Evolutionary conservation across 2,797 vertebrate species (phyloP).

Genomic region (Protonibea diacanthus): DNA sequence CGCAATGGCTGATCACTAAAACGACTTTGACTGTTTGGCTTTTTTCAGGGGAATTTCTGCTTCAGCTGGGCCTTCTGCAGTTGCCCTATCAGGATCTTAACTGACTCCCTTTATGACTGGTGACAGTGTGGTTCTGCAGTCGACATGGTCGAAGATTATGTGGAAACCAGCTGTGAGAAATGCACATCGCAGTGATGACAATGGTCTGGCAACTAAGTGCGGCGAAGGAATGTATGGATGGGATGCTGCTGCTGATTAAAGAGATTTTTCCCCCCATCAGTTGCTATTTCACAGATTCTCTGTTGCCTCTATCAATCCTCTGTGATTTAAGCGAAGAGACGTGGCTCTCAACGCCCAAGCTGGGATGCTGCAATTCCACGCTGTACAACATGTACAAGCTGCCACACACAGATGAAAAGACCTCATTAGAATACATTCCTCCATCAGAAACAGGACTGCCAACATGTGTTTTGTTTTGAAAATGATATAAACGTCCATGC

Average conservation of each 20-base stretch:
- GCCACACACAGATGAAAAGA: conserved; percentile 42
- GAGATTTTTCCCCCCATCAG: conserved; percentile 21
- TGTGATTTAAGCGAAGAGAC: conserved; percentile 58
- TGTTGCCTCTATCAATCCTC: conserved; percentile 51
- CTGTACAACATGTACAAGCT: conserved; percentile 16
- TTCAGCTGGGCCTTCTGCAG: conserved; percentile 23
- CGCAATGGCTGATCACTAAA: conserved; percentile 35
- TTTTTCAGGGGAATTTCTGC: conserved; percentile 37
- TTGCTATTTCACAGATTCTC: conserved; percentile 64
- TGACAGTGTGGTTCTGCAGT: conserved; percentile 53
- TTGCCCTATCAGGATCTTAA: conserved; percentile 36
- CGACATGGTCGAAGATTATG: conserved; percentile 50
- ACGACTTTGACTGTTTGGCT: conserved; percentile 47
- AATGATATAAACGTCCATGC: conserved; percentile 60
- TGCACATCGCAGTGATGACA: conserved; percentile 69
- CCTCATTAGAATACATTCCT: conserved; percentile 54
- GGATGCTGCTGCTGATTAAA: conserved; percentile 78
- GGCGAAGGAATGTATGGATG: conserved; percentile 63
- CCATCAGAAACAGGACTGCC: conserved; percentile 38
- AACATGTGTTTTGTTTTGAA: conserved; percentile 63
- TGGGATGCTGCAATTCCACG: conserved; percentile 37
- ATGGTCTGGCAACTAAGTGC: conserved; percentile 69
- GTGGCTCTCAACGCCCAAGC: conserved; percentile 63
- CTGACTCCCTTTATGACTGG: conserved; percentile 41
- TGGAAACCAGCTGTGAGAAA: conserved; percentile 60